Evolutionary conservation across 1,140 invertebrate species (phyloP), one percentile per base, ranked within the genome.

Genomic region (Amphibalanus amphitrite): DNA sequence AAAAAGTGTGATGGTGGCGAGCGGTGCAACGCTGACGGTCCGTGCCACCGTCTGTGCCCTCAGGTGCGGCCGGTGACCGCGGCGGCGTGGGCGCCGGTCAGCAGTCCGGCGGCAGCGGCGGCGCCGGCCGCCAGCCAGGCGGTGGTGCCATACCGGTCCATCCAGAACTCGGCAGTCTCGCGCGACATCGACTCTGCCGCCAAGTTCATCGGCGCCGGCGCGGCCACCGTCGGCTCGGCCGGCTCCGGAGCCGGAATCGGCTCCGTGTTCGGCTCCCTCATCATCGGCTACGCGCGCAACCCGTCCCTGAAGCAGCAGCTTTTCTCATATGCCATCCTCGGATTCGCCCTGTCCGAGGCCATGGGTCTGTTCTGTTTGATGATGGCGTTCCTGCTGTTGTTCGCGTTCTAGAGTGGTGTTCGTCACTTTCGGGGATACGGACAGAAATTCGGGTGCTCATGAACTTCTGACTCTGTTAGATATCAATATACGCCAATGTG

Each of bases 291-390:
- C 83, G 96, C 97, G 81, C 81, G 85, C 74, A 99, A 99, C 84
- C 97, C 97, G 81, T 97, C 95, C 73, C 85, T 99, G 77, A 99
- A 99, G 84, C 89, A 92, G 78, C 95, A 98, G 82, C 86, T 99
- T 71, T 99, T 99, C 89, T 97, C 95, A 76, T 99, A 98, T 80
- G 95, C 95, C 86, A 98, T 98, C 83, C 84, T 99, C 83, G 96
- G 95, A 81, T 99, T 99, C 82, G 97, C 97, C 85, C 85, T 99
- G 81, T 98, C 96, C 81, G 97, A 99, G 85, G 97, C 97, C 83
- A 99, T 99, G 96, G 97, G 97, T 88, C 92, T 99, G 74, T 99
- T 99, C 88, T 99, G 97, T 91, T 90, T 99, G 85, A 98, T 98
- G 94, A 99, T 99, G 97, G 95, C 96, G 82, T 99, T 99, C 88